Base-by-base conservation (phyloP, 2,888 invertebrate genomes). In the Trissolcus brochymenae region DNA sequence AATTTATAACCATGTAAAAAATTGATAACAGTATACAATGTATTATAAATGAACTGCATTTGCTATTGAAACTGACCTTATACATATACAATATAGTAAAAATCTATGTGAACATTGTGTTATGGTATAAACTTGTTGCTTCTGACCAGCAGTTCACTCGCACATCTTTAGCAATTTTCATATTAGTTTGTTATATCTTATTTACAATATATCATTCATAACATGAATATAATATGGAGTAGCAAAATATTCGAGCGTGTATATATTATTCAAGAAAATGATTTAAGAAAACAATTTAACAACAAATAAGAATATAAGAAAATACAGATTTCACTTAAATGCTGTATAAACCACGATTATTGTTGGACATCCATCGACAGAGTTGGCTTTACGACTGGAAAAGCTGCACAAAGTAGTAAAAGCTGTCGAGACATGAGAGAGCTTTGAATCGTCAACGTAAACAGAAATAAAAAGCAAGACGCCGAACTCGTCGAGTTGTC, bases 401-500 rank as follows among this genome's bases (percentile, higher is more conserved):
- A 16, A 35, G 35, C 11, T 35, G 35, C 35, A 35, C 35, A 11
- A 46, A 46, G 14, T 14, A 46, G n/a, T 16, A n/a, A 1, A 46
- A 46, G 25, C 25, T 25, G 4, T 25, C 25, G 25, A 4, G 14
- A 49, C 6, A n/a, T 3, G 14, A 49, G 25, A 29, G 16, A 35
- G 16, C 25, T 14, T 7, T 50, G 3, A 29, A 41, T 6, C 25
- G 51, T 73, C 50, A 73, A 21, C 55, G 56, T 25, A 81, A 35
- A 64, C 84, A 82, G 35, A 72, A 59, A 13, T 79, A 81, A 56
- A 81, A 77, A 46, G 68, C 72, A 11, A 65, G 72, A 53, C 79
- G 81, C 72, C 70, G 73, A 81, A 81, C 79, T 75, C 79, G 82
- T 71, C 80, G 54, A 79, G 75, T 82, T 71, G 60, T 80, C 16